phyloP scores from a whole-genome alignment of 2,113 vertebrate genomes.

The Lepus europaeus region DNA sequence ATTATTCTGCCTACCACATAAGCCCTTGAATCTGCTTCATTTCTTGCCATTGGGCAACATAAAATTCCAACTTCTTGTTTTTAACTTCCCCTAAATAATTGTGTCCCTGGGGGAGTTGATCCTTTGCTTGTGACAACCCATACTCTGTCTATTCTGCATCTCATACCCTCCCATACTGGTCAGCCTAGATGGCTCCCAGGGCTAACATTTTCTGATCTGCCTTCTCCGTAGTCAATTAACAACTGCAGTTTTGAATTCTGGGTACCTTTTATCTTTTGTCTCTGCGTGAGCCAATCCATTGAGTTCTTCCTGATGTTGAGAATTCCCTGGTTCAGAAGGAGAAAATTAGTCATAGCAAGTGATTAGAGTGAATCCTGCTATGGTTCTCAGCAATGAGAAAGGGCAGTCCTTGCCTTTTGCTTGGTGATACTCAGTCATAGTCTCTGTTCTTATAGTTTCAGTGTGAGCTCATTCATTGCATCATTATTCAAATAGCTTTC shows the following conservation, averaged over 20 bases:
- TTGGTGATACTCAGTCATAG: neutral
- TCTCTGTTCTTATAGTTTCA: neutral
- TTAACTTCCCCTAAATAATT: neutral
- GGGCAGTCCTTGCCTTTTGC: neutral
- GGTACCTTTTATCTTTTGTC: neutral
- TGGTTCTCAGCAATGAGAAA: neutral
- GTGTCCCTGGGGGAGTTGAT: neutral
- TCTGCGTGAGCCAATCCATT: neutral
- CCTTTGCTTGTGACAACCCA: neutral
- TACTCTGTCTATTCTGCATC: neutral
- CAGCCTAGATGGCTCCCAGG: too few relatives aligned
- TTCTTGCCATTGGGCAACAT: neutral
- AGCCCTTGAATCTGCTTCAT: neutral
- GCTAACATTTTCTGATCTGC: neutral
- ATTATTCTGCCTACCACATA: neutral
- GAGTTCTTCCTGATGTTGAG: conserved; percentile 14
- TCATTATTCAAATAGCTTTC: neutral
- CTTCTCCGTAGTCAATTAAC: neutral
- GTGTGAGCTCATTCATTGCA: neutral
- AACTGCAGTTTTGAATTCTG: conserved; percentile 31
- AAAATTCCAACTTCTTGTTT: neutral
- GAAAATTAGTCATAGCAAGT: neutral
- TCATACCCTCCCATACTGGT: fast-evolving
- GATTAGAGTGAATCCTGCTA: neutral
- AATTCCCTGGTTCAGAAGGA: neutral